Conservation (phyloP, 2,113 vertebrate genomes). For the Felis catus region F.catus_Fca126_mat1.0 CM031420.1:77636001-77636500, state of each 20-base stretch:
- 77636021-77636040: constrained; percentile 47
- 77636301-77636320: neutral
- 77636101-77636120: neutral
- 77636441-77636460: neutral
- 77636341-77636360: neutral
- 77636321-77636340: neutral
- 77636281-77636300: neutral
- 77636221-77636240: neutral
- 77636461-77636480: constrained; percentile 16
- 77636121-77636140: neutral
- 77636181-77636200: neutral
- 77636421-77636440: constrained; percentile 32
- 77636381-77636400: neutral
- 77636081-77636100: constrained; percentile 43
- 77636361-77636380: neutral
- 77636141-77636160: neutral
- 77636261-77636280: neutral
- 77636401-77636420: neutral
- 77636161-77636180: neutral
- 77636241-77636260: neutral
- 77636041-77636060: constrained; percentile 53
- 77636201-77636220: constrained; percentile 9
- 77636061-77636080: constrained; percentile 4
- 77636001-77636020: constrained; percentile 34
- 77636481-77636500: neutral